Evolutionary conservation across 2,888 invertebrate species (phyloP).

Genomic region (Phymatocera aterrima): DNA sequence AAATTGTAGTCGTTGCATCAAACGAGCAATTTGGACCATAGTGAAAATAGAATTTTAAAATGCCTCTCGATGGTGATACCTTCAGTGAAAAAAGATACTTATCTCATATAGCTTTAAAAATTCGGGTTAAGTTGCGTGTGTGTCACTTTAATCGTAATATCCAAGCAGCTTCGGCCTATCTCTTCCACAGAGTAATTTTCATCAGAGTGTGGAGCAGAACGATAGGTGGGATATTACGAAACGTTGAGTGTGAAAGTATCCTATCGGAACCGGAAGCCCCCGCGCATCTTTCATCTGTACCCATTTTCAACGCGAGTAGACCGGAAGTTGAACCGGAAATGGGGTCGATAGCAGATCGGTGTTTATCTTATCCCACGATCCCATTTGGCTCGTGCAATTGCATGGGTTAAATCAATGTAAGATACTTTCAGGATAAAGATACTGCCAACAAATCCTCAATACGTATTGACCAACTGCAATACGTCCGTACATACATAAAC

Average conservation of each 20-base stretch:
- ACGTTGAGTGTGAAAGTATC: background rate
- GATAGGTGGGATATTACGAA: background rate
- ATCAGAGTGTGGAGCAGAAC: background rate
- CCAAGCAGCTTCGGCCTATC: too few relatives aligned
- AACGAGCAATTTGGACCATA: background rate
- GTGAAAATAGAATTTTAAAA: background rate
- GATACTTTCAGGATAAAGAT: background rate
- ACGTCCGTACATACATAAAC: background rate
- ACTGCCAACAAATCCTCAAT: slow-evolving; percentile 8
- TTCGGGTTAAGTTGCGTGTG: background rate
- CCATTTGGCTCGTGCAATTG: background rate
- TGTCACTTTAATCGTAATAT: background rate
- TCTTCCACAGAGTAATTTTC: background rate
- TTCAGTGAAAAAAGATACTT: background rate
- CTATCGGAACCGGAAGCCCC: slow-evolving; percentile 15
- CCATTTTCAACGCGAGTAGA: background rate
- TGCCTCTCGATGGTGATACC: background rate
- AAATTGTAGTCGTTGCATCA: background rate
- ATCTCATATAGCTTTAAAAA: background rate
- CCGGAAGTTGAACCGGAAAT: slow-evolving; percentile 20
- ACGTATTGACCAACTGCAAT: background rate
- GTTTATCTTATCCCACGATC: slow-evolving; percentile 21
- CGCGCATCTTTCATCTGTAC: background rate
- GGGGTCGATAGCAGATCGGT: slow-evolving; percentile 6
- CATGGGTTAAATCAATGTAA: background rate